phyloP scores from a whole-genome alignment of 2,888 invertebrate genomes.

The Clostera curtula region DNA sequence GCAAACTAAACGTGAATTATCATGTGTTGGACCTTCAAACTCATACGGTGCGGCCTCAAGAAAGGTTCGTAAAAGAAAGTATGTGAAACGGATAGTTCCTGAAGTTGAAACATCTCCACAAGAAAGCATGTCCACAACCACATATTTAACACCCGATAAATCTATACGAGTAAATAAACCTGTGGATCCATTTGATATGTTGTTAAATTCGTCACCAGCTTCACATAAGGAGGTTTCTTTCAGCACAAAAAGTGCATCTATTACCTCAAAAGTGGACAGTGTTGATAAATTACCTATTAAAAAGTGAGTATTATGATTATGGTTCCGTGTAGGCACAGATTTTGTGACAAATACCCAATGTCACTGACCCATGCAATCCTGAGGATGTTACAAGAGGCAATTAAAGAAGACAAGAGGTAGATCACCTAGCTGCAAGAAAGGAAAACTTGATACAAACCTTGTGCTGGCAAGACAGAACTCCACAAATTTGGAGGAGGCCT shows the following conservation, averaged over 20 bases:
- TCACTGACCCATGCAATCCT: too few species aligned
- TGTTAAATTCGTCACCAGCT: slow-evolving; percentile 42
- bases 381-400: too few species aligned
- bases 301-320: slow-evolving; percentile 27
- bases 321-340: neutral
- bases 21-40: slow-evolving; percentile 39
- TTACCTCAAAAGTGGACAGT: slow-evolving; percentile 14
- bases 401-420: too few species aligned
- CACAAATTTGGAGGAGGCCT: too few species aligned
- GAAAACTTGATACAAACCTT: too few species aligned
- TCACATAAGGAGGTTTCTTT: slow-evolving; percentile 7
- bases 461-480: too few species aligned
- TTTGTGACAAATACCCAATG: too few species aligned
- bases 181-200: slow-evolving; percentile 54
- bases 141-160: slow-evolving; percentile 58
- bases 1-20: slow-evolving; percentile 57
- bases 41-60: slow-evolving; percentile 32
- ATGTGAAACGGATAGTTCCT: slow-evolving; percentile 53
- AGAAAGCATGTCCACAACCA: slow-evolving; percentile 31
- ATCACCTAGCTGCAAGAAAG: too few species aligned
- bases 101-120: slow-evolving; percentile 28
- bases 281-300: slow-evolving; percentile 19
- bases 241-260: slow-evolving; percentile 13
- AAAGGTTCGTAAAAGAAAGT: slow-evolving; percentile 58
- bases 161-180: slow-evolving; percentile 58